A percentile compares a stretch with the other conserved stretches of the same genome.
phyloP scores from a whole-genome alignment of 53 echinoderm and acorn worm species.

The Zoroaster sp. region DNA sequence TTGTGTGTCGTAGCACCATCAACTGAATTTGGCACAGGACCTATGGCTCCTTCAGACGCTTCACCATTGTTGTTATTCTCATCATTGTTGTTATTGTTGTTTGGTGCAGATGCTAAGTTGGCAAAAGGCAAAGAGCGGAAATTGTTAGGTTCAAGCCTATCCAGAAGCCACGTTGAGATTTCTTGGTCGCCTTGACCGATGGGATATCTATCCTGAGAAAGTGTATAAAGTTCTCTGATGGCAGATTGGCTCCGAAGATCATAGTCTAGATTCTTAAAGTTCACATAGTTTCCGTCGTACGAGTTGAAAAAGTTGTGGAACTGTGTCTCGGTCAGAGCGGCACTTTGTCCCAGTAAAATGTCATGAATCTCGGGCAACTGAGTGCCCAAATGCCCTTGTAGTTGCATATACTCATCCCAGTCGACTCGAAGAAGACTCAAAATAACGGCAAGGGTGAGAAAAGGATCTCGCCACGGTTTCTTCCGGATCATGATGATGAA shows the following conservation, averaged over 20 bases:
- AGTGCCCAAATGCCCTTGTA: conserved; percentile 24
- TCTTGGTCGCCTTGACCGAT: conserved; percentile 41
- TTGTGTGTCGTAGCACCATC: background rate
- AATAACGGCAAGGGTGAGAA: conserved; percentile 78
- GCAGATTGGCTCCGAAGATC: conserved; percentile 48
- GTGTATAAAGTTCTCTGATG: conserved; percentile 73
- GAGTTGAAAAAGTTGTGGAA: conserved; percentile 93
- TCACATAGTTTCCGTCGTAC: conserved; percentile 61
- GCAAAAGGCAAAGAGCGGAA: conserved; percentile 36
- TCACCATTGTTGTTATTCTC: conserved; percentile 63
- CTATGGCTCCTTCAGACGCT: background rate
- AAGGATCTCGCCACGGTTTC: conserved; percentile 76
- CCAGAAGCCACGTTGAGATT: conserved; percentile 79
- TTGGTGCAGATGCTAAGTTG: conserved; percentile 2
- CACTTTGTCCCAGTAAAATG: conserved; percentile 86
- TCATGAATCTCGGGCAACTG: conserved; percentile 79
- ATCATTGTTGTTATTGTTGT: conserved; percentile 68
- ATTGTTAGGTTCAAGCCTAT: conserved; percentile 59
- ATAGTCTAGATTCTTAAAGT: conserved; percentile 70
- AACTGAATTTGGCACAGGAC: background rate
- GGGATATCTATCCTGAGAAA: conserved; percentile 54
- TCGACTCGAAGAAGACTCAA: conserved; percentile 81
- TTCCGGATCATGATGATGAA: conserved; percentile 77
- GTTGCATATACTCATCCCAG: conserved; percentile 62
- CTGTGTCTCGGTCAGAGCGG: conserved; percentile 85